A percentile compares a stretch with the other conserved stretches of the same genome.
phyloP scores from a whole-genome alignment of 2,888 invertebrate species.

The Plemyria rubiginata region DNA sequence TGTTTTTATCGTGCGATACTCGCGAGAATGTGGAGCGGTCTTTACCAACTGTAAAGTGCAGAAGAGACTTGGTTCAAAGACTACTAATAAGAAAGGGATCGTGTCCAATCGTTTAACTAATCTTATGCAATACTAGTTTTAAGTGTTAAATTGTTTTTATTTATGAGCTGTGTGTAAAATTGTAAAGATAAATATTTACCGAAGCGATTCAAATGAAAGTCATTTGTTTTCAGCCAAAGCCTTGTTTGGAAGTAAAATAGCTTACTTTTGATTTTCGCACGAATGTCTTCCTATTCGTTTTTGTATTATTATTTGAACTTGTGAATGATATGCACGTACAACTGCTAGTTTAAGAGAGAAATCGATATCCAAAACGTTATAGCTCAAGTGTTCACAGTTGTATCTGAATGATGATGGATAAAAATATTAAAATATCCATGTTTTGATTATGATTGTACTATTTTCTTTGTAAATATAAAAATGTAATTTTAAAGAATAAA shows the following conservation, averaged over 20 bases:
- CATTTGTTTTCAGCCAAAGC: conserved; percentile 78
- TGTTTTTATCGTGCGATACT: too few species aligned
- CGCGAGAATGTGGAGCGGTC: too few species aligned
- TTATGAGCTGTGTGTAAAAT: conserved; percentile 73
- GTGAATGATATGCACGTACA: conserved; percentile 40
- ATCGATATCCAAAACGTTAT: conserved; percentile 47
- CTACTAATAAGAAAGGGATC: conserved; percentile 55
- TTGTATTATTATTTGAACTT: conserved; percentile 41
- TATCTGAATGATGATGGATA: conserved; percentile 56
- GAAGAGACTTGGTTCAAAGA: conserved; percentile 61
- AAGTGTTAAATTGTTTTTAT: conserved; percentile 85
- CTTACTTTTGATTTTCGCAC: conserved; percentile 58
- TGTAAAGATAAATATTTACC: conserved; percentile 56
- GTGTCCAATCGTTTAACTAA: conserved; percentile 70
- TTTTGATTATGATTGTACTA: conserved; percentile 79
- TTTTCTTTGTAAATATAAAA: conserved; percentile 74
- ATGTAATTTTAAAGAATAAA: conserved; percentile 73
- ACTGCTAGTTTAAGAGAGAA: conserved; percentile 58
- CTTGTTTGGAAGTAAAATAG: conserved; percentile 45
- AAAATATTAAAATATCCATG: conserved; percentile 70
- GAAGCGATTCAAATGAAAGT: conserved; percentile 60
- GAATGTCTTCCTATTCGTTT: conserved; percentile 67
- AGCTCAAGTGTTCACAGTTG: conserved; percentile 62
- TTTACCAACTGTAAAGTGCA: conserved; percentile 51
- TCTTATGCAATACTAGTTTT: conserved; percentile 84